Base-by-base conservation (phyloP, 2,113 vertebrate genomes). In the Haplochromis burtoni region DNA sequence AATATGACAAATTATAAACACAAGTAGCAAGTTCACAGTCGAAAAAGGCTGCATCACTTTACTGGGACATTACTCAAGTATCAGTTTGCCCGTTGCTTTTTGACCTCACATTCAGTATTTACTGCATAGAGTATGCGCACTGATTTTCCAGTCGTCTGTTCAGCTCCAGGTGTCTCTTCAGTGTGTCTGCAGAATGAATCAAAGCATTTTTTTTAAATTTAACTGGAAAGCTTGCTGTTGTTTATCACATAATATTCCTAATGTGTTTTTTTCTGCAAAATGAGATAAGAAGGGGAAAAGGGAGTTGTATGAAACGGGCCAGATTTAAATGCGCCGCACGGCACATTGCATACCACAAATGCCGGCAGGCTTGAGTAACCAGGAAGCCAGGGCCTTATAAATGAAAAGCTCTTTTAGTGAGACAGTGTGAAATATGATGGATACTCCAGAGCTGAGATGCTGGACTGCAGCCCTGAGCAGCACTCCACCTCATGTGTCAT, bases 331-430 rank as follows among this genome's bases (percentile, higher is more conserved):
- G 55, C 55, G 63, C 68, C 11, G 35, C 63, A 40, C 81, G 87
- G 86, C 14, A 68, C 55, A 90, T 85, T 47, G 45, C 89, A 93
- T 94, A 88, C 86, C 90, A 68, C 45, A 55, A 89, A 92, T 95
- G 86, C 92, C 90, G 81, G 86, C 24, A 68, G 68, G 76, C 82
- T 87, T 84, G 47, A 89, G 89, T 91, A 90, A 91, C 83, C 79
- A 73, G 38, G 87, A 91, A 79, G 57, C 71, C 81, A 47, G 21
- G 68, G 24, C 82, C 80, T 86, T 80, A 54, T 59, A 86, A 91
- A 80, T 79, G 35, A 87, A 82, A 88, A 35, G 54, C 81, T 87
- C 83, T 71, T 86, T 29, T 82, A 76, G 47, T 13, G 82, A 86
- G 76, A 93, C 87, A 63, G 81, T 80, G 84, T 88, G 45, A 92